These are phyloP conservation scores for Rapana venosa DNA, from an alignment of 2,888 invertebrate genomes.

Conservation along the genomic window DNA sequence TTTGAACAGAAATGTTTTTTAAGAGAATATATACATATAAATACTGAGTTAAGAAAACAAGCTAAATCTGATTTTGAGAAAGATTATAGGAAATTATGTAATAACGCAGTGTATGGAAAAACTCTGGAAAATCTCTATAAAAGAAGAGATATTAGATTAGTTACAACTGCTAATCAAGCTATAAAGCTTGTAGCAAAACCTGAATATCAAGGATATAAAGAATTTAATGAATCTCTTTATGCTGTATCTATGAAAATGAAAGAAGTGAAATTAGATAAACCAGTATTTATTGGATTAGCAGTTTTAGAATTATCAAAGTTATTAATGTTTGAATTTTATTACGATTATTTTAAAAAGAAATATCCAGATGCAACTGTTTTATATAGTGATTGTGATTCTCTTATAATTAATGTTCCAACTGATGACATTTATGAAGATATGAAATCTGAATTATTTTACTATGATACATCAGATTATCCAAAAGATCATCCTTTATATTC, in stretches of 20 bases:
- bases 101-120: background rate
- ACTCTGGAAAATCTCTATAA: background rate
- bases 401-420: conserved; percentile 38
- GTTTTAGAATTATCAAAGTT: conserved; percentile 49
- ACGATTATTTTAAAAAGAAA: conserved; percentile 43
- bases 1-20: background rate
- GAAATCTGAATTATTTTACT: conserved; percentile 42
- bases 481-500: conserved; percentile 46
- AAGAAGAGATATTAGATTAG: background rate
- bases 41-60: background rate
- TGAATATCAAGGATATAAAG: background rate
- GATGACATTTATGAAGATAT: conserved; percentile 48
- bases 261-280: conserved; percentile 44
- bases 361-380: background rate
- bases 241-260: background rate
- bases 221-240: background rate
- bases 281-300: conserved; percentile 44
- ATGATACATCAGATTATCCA: conserved; percentile 48
- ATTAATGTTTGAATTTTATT: conserved; percentile 50
- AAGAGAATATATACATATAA: background rate
- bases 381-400: conserved; percentile 25
- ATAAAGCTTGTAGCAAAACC: background rate
- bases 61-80: background rate
- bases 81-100: background rate
- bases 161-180: too few species aligned